Percentiles rank a stretch among this genome's conserved stretches.
Conservation (phyloP, 2,113 vertebrate species). For the Calonectris borealis region DNA sequence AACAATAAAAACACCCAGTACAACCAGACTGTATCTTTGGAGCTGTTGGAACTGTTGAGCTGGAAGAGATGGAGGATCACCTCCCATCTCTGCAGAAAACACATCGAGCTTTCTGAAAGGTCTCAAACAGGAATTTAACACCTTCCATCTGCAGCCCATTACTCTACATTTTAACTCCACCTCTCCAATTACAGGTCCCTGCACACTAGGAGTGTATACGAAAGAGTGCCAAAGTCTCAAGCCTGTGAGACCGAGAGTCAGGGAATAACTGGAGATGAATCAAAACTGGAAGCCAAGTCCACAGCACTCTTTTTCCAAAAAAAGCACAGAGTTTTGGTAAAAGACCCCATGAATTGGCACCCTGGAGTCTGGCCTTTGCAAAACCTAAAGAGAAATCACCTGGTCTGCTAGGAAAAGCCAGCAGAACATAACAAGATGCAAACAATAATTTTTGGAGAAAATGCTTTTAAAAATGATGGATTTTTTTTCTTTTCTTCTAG, state of each 20-base stretch:
- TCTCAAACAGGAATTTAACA: not conserved
- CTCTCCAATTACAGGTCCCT: not conserved
- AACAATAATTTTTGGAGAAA: not conserved
- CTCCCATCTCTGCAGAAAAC: not conserved
- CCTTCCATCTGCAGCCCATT: slow-evolving; percentile 17
- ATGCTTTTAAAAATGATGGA: not conserved
- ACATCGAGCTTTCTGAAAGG: not conserved
- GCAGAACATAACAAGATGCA: not conserved
- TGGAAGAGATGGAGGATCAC: not conserved
- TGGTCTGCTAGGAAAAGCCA: not conserved
- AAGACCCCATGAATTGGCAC: not conserved
- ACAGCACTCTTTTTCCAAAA: not conserved
- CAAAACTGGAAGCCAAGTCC: not conserved
- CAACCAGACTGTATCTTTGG: not conserved
- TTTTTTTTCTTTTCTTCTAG: not conserved
- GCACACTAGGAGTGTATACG: not conserved
- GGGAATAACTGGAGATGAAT: not conserved
- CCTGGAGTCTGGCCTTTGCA: not conserved
- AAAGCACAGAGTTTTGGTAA: not conserved
- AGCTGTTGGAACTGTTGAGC: not conserved
- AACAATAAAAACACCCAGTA: not conserved
- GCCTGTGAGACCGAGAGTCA: not conserved
- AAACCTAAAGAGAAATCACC: not conserved
- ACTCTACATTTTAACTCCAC: not conserved
- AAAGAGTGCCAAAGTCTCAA: not conserved